phyloP scores from a whole-genome alignment of 2,113 vertebrate genomes.

The Gulo gulo region DNA sequence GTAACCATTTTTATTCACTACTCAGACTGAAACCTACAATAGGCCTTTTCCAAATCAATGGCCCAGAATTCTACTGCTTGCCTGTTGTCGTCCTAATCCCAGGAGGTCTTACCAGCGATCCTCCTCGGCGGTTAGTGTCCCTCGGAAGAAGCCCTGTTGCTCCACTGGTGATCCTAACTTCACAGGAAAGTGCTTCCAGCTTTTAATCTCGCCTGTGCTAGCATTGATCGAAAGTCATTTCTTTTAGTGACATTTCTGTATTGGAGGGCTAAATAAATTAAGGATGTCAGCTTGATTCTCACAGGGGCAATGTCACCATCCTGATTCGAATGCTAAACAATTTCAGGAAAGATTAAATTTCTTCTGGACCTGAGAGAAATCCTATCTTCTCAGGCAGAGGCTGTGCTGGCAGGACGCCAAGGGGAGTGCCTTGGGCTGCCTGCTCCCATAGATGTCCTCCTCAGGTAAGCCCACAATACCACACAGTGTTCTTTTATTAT shows the following conservation, averaged over 20 bases:
- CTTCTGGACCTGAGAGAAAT: not conserved
- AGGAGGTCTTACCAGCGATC: not conserved
- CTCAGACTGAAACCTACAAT: not conserved
- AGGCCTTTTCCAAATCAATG: not conserved
- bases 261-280: not conserved
- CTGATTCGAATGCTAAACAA: not conserved
- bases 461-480: accelerated
- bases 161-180: not conserved
- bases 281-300: not conserved
- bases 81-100: not conserved
- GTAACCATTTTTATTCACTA: not conserved
- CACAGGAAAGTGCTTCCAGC: not conserved
- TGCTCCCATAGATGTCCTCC: not conserved
- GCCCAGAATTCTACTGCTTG: not conserved
- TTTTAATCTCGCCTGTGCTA: not conserved
- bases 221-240: not conserved
- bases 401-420: not conserved
- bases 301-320: accelerated
- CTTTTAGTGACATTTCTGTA: not conserved
- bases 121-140: not conserved
- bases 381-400: not conserved
- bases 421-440: not conserved
- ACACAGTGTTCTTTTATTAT: not conserved
- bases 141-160: not conserved
- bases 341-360: conserved; percentile 32